Evolutionary conservation across 1,140 invertebrate genomes (phyloP).

Genomic region (Plodia interpunctella): DNA sequence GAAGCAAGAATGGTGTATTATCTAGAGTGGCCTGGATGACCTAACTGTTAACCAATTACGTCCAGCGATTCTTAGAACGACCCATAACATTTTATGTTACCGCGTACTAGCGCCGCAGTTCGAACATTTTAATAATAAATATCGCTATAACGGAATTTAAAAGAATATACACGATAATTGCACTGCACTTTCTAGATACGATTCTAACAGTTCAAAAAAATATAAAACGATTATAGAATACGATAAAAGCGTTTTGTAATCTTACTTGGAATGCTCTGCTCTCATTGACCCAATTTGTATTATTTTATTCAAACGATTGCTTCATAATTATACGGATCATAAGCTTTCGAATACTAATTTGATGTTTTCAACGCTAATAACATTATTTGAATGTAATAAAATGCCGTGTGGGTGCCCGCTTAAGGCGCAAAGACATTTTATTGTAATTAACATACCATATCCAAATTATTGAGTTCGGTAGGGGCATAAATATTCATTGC

Average conservation of each 20-base stretch:
- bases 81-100: constrained; percentile 28
- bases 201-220: background rate
- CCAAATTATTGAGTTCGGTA: constrained; percentile 44
- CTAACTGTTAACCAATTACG: constrained; percentile 29
- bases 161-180: background rate
- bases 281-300: background rate
- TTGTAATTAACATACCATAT: constrained; percentile 33
- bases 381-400: constrained; percentile 9
- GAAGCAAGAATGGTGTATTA: constrained; percentile 23
- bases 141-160: background rate
- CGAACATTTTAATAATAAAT: constrained; percentile 1
- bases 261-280: background rate
- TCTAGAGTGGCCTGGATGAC: constrained; percentile 10
- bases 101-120: constrained; percentile 3
- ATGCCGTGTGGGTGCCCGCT: constrained; percentile 7
- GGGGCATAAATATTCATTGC: constrained; percentile 60
- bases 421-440: constrained; percentile 10
- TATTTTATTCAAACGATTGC: background rate
- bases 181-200: background rate
- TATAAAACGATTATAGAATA: background rate
- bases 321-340: background rate
- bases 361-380: constrained; percentile 8
- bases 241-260: background rate
- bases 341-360: background rate
- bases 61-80: constrained; percentile 26